phyloP scores from a whole-genome alignment of 2,888 invertebrate species.

The Hypolimnas misippus region DNA sequence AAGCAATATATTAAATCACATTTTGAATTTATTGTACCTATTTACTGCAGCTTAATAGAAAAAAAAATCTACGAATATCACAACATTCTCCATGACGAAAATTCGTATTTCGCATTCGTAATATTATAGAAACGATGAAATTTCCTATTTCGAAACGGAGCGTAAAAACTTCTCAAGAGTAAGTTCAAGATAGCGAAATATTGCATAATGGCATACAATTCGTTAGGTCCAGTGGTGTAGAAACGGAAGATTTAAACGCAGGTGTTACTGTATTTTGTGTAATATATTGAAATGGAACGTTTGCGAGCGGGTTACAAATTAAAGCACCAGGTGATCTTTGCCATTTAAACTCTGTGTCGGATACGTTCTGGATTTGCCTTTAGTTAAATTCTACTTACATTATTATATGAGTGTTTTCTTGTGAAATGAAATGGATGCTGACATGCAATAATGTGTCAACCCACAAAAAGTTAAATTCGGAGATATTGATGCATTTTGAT shows the following conservation, averaged over 20 bases:
- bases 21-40: too few relatives aligned
- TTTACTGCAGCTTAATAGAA: too few relatives aligned
- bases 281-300: constrained; percentile 67
- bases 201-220: constrained; percentile 44
- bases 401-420: too few relatives aligned
- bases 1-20: too few relatives aligned
- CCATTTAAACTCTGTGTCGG: constrained; percentile 48
- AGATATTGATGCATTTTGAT: too few relatives aligned
- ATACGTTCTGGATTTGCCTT: constrained; percentile 25
- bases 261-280: constrained; percentile 68
- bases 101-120: too few relatives aligned
- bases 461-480: too few relatives aligned
- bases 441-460: too few relatives aligned
- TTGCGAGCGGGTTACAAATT: constrained; percentile 62
- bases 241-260: constrained; percentile 64
- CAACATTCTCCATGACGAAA: background rate
- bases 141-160: constrained; percentile 32
- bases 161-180: constrained; percentile 37
- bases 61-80: too few relatives aligned
- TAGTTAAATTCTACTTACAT: constrained; percentile 17
- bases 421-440: too few relatives aligned
- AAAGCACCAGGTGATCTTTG: constrained; percentile 62
- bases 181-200: constrained; percentile 40
- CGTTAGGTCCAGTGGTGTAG: constrained; percentile 51
- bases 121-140: constrained; percentile 25